Evolutionary conservation across 2,113 vertebrate species (phyloP).

Genomic region (Turdus rufiventris): DNA sequence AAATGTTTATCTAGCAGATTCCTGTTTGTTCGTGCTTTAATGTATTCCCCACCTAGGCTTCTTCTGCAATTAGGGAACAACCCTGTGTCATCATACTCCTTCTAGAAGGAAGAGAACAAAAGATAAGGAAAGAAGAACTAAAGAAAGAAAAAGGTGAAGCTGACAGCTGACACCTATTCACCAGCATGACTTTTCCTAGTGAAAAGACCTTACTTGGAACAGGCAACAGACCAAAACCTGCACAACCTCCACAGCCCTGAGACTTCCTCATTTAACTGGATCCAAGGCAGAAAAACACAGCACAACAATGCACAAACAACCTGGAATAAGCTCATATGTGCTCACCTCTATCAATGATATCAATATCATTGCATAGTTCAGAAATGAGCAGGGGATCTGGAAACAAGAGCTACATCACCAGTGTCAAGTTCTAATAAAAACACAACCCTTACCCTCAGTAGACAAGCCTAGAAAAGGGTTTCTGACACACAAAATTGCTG

Average conservation of each 20-base stretch:
- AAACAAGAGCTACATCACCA: neutral
- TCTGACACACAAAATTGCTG: neutral
- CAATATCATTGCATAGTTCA: neutral
- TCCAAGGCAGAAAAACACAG: neutral
- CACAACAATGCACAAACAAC: neutral
- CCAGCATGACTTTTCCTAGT: neutral
- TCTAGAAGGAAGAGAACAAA: neutral
- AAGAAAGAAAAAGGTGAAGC: neutral
- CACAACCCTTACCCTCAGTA: neutral
- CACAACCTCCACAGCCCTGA: neutral
- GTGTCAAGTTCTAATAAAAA: neutral
- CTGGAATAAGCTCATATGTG: neutral
- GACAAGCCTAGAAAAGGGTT: neutral
- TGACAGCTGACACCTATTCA: neutral
- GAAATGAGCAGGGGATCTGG: neutral
- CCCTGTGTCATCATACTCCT: neutral
- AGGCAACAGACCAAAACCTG: neutral
- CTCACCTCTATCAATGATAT: neutral
- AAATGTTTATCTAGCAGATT: slow-evolving; percentile 58
- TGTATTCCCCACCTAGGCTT: neutral
- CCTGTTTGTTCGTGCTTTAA: slow-evolving; percentile 12
- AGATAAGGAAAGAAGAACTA: neutral
- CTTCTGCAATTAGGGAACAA: neutral
- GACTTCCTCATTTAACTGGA: neutral
- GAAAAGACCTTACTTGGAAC: neutral